Conservation (phyloP, 30 jellyfish, hydroid and myxozoan species). For the Turritopsis rubra region DNA sequence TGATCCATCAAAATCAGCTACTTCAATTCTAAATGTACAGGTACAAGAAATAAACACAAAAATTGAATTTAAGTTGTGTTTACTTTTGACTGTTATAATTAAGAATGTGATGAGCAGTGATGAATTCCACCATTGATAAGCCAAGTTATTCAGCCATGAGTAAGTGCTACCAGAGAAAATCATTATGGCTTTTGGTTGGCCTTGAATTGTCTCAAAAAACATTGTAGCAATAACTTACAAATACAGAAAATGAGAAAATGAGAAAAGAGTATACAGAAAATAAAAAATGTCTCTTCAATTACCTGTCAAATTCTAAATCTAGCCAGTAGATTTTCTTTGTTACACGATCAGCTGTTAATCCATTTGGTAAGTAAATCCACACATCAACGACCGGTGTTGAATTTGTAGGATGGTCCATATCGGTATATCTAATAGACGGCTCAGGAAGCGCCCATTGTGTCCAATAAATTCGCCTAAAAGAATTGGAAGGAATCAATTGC, state of each 20-base stretch:
- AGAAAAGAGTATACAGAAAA: too few relatives aligned
- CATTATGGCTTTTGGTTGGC: too few relatives aligned
- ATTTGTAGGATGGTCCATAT: not conserved
- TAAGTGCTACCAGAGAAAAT: too few relatives aligned
- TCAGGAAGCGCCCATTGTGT: not conserved
- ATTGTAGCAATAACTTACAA: too few relatives aligned
- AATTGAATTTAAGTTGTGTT: not conserved
- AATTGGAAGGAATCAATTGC: not conserved
- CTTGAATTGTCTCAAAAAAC: too few relatives aligned
- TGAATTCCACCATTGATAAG: too few relatives aligned
- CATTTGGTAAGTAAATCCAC: not conserved
- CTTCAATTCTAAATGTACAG: not conserved
- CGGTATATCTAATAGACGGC: not conserved
- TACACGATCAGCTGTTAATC: not conserved
- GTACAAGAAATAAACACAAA: not conserved
- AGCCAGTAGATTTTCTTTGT: not conserved
- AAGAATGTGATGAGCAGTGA: too few relatives aligned
- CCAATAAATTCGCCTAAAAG: not conserved
- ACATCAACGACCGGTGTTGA: not conserved
- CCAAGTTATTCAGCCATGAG: too few relatives aligned
- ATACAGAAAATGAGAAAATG: too few relatives aligned
- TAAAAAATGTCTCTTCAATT: not conserved
- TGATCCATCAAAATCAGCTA: not conserved
- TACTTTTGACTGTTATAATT: too few relatives aligned
- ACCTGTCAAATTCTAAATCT: not conserved